phyloP scores from a whole-genome alignment of 2,888 invertebrate species.

The Sabatieria punctata region DNA sequence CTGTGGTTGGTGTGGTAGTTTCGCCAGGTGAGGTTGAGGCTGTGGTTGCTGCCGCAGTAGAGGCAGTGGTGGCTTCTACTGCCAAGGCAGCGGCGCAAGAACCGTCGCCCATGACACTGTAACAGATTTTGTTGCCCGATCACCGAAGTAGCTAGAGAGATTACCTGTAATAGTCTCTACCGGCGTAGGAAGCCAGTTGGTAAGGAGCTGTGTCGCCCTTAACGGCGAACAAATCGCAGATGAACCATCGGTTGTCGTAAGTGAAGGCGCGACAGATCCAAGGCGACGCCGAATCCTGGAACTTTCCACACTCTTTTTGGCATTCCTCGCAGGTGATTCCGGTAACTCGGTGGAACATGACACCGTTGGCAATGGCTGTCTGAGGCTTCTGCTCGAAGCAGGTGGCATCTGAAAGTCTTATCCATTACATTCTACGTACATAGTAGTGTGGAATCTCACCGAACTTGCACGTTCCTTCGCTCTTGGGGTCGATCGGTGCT shows the following conservation, averaged over 20 bases:
- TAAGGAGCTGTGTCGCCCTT: slow-evolving; percentile 14
- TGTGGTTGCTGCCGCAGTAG: slow-evolving; percentile 3
- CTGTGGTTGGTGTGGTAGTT: neutral
- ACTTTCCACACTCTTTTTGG: slow-evolving; percentile 11
- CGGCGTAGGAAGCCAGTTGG: slow-evolving; percentile 13
- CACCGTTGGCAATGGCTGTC: slow-evolving; percentile 15
- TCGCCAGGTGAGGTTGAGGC: neutral
- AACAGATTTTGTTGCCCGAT: too few species aligned
- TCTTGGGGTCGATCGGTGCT: too few species aligned
- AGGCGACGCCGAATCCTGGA: slow-evolving; percentile 2
- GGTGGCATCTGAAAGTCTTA: neutral
- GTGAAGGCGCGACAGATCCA: slow-evolving; percentile 21
- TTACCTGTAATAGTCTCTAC: slow-evolving; percentile 17
- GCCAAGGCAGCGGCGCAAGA: neutral
- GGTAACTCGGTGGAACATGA: slow-evolving; percentile 18
- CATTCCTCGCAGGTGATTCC: slow-evolving; percentile 16
- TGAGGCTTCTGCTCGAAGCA: neutral
- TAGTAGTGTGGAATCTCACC: too few species aligned
- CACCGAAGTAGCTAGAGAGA: too few species aligned
- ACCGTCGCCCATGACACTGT: too few species aligned
- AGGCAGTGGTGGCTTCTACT: neutral
- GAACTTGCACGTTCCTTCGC: too few species aligned
- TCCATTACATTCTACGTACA: too few species aligned
- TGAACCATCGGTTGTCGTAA: slow-evolving; percentile 17
- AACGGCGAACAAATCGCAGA: slow-evolving; percentile 19